These are phyloP conservation scores for Acleris emargana DNA, from an alignment of 2,888 invertebrate genomes.

Conservation along the genomic window DNA sequence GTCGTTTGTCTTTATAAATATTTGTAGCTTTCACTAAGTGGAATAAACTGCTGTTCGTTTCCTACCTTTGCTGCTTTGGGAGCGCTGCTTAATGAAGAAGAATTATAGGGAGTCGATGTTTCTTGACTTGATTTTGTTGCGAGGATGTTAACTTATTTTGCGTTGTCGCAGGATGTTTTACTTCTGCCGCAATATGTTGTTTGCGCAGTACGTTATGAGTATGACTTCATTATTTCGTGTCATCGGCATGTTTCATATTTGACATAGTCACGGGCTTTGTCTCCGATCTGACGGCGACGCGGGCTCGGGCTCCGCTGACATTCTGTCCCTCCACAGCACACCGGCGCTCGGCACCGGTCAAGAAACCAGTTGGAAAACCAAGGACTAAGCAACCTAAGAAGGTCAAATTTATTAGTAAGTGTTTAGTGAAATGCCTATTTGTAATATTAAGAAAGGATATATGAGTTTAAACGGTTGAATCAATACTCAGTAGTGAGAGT, in stretches of 20 bases:
- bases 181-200: background rate
- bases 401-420: conserved; percentile 96
- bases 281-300: conserved; percentile 15
- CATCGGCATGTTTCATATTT: background rate
- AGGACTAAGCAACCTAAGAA: conserved; percentile 95
- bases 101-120: conserved; percentile 11
- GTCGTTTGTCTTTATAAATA: conserved; percentile 23
- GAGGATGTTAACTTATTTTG: background rate
- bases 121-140: background rate
- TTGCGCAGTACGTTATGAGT: conserved; percentile 15
- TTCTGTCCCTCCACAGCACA: conserved; percentile 61
- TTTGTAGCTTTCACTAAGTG: conserved; percentile 28
- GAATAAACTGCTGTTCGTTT: conserved; percentile 25
- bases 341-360: conserved; percentile 86
- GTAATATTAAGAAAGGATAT: background rate
- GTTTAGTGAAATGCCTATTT: conserved; percentile 42
- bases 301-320: conserved; percentile 49
- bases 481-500: no score
- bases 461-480: no score
- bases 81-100: conserved; percentile 23
- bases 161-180: conserved; percentile 7
- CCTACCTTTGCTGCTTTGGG: background rate
- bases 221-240: background rate
- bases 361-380: conserved; percentile 91
- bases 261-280: conserved; percentile 26